These are phyloP conservation scores for Alaudala cheleensis DNA, from an alignment of 2,113 vertebrate genomes.

Conservation along the genomic window DNA sequence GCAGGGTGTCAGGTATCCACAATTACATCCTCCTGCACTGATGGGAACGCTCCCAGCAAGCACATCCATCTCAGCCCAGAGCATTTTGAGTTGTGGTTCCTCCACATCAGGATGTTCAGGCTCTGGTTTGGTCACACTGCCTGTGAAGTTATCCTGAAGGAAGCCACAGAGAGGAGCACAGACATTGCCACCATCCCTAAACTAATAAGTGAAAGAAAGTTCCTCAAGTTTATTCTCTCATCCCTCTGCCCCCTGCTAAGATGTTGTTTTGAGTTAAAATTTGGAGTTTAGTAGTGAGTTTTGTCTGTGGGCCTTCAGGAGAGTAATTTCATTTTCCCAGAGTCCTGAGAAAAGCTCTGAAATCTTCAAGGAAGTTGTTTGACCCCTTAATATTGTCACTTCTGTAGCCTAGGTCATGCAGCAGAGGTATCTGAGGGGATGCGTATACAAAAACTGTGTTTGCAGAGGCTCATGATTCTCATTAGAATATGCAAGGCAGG, in stretches of 20 bases:
- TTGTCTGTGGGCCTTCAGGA: background rate
- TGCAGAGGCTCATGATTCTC: background rate
- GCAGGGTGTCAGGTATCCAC: background rate
- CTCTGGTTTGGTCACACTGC: background rate
- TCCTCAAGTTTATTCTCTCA: background rate
- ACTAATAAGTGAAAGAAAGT: background rate
- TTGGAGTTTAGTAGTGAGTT: background rate
- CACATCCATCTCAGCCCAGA: background rate
- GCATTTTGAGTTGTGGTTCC: background rate
- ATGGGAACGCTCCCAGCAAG: background rate
- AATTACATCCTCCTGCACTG: background rate
- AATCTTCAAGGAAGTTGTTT: background rate
- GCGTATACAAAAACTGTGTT: background rate
- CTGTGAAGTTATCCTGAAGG: background rate
- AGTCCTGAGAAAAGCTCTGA: background rate
- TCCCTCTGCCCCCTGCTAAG: background rate
- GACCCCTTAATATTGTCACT: rapidly evolving
- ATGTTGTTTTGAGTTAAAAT: rapidly evolving
- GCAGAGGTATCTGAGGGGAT: background rate
- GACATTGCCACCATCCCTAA: background rate
- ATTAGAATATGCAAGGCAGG: background rate
- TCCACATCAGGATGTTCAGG: background rate
- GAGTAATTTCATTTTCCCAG: background rate
- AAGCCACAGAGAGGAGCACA: background rate
- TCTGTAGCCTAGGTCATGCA: background rate